phyloP scores from a whole-genome alignment of 2,888 invertebrate genomes.

The Himalopsyche anomala region DNA sequence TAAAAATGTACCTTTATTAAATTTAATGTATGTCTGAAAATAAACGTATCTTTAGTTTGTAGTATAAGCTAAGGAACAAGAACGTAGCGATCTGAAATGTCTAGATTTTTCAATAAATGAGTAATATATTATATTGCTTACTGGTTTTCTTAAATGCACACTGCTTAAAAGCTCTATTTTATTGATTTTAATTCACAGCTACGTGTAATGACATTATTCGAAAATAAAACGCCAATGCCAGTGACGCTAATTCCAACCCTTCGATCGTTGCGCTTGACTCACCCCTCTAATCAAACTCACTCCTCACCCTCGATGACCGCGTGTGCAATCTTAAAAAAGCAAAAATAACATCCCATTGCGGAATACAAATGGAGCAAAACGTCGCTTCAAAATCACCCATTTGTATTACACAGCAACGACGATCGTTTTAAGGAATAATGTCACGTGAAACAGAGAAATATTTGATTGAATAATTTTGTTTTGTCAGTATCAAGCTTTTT shows the following conservation, averaged over 20 bases:
- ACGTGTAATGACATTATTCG: too few relatives aligned
- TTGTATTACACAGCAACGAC: neutral
- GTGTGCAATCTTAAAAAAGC: constrained; percentile 34
- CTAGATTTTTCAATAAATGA: too few relatives aligned
- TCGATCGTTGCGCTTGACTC: constrained; percentile 19
- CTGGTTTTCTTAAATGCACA: too few relatives aligned
- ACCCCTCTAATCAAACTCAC: constrained; percentile 29
- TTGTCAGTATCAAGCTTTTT: neutral
- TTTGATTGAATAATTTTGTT: constrained; percentile 22
- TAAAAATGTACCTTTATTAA: too few relatives aligned
- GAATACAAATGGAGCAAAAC: constrained; percentile 20
- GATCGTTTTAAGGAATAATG: neutral
- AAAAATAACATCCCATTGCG: constrained; percentile 22
- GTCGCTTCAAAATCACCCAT: constrained; percentile 12
- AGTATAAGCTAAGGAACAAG: too few relatives aligned
- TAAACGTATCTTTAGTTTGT: too few relatives aligned
- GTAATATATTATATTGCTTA: too few relatives aligned
- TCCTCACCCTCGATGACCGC: constrained; percentile 7
- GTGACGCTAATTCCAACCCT: neutral
- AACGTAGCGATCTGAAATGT: too few relatives aligned
- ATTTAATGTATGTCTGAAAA: too few relatives aligned
- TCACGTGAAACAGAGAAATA: constrained; percentile 4
- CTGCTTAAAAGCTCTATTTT: too few relatives aligned
- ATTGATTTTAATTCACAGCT: too few relatives aligned
- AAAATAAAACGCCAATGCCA: constrained; percentile 6